Evolutionary conservation across 2,888 invertebrate genomes (phyloP).

Genomic region (Xestoiulus laeticollis): DNA sequence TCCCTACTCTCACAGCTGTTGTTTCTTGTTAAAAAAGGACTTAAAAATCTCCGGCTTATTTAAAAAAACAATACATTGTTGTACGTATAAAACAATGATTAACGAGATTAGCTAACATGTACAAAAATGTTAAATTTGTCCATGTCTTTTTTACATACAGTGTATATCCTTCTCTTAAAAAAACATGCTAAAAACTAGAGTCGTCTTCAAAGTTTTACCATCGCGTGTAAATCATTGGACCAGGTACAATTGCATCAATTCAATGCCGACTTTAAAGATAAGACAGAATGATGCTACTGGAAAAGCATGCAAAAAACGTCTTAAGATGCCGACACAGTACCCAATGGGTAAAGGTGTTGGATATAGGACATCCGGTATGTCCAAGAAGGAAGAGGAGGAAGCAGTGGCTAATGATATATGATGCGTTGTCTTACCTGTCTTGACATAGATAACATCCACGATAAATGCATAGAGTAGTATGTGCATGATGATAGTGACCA

Average conservation of each 20-base stretch:
- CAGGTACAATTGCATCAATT: too few relatives aligned
- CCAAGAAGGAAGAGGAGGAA: not conserved
- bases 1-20: too few relatives aligned
- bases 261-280: not conserved
- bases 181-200: too few relatives aligned
- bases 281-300: not conserved
- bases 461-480: constrained; percentile 56
- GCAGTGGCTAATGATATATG: not conserved
- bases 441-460: constrained; percentile 56
- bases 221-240: too few relatives aligned
- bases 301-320: not conserved
- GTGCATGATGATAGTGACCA: constrained; percentile 55
- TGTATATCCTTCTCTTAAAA: too few relatives aligned
- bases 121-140: too few relatives aligned
- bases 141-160: too few relatives aligned
- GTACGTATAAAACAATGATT: too few relatives aligned
- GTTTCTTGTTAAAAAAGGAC: too few relatives aligned
- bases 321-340: not conserved
- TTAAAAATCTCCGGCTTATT: too few relatives aligned
- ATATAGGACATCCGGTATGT: not conserved
- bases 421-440: constrained; percentile 54
- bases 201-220: not conserved
- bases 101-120: too few relatives aligned
- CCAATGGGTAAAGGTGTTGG: not conserved
- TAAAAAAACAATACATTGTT: too few relatives aligned